Evolutionary conservation across 1,140 invertebrate species (phyloP).

Genomic region (Lepidostoma basale): DNA sequence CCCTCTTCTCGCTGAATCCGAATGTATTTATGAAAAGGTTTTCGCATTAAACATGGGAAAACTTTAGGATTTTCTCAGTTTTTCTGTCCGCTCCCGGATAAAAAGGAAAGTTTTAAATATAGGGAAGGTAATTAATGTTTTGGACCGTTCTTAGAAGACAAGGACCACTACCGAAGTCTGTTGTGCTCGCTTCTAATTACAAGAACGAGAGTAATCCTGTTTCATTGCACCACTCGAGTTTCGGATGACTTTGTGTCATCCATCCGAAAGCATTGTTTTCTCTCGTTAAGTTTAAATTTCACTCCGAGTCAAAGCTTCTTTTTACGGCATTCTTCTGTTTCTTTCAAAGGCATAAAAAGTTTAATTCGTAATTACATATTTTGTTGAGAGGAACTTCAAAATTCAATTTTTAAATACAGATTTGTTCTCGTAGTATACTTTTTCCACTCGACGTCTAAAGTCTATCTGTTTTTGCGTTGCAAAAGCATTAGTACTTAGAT

Average conservation of each 20-base stretch:
- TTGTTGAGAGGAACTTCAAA: too few relatives aligned
- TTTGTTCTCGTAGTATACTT: too few relatives aligned
- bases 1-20: neutral
- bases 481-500: too few relatives aligned
- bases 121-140: conserved; percentile 28
- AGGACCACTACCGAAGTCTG: conserved; percentile 3
- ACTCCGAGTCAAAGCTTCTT: too few relatives aligned
- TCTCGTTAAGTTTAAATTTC: too few relatives aligned
- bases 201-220: neutral
- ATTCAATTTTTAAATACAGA: too few relatives aligned
- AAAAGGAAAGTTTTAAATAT: conserved; percentile 33
- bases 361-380: too few relatives aligned
- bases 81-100: conserved; percentile 13
- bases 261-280: too few relatives aligned
- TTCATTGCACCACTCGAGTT: neutral
- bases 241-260: neutral
- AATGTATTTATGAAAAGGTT: conserved; percentile 44
- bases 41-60: conserved; percentile 38
- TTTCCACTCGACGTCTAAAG: too few relatives aligned
- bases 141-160: neutral
- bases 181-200: conserved; percentile 2
- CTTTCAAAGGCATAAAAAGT: too few relatives aligned
- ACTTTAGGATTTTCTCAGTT: conserved; percentile 36
- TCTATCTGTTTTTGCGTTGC: too few relatives aligned
- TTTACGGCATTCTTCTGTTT: too few relatives aligned